These are phyloP conservation scores for Acridotheres tristis DNA, from an alignment of 2,797 vertebrate genomes.

Conservation along the genomic window DNA sequence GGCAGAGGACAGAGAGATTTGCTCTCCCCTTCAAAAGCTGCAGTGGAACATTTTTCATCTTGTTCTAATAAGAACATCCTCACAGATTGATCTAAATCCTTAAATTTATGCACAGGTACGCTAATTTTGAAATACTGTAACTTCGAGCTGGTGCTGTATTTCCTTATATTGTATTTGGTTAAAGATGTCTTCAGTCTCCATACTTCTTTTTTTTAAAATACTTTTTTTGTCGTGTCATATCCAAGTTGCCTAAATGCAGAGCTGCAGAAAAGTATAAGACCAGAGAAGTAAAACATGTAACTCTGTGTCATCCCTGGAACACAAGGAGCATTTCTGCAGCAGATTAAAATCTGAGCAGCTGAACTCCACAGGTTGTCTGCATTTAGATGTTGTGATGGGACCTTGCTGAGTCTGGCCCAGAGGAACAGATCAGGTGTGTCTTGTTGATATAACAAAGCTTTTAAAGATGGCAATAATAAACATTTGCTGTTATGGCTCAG, in stretches of 20 bases:
- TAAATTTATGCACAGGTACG: background rate
- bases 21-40: background rate
- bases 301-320: background rate
- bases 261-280: background rate
- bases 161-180: background rate
- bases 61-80: background rate
- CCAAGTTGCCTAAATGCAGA: background rate
- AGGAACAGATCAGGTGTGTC: background rate
- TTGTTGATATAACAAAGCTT: background rate
- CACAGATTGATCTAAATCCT: background rate
- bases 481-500: background rate
- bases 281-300: background rate
- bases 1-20: background rate
- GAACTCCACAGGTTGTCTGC: background rate
- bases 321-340: background rate
- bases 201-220: background rate
- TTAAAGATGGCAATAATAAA: background rate
- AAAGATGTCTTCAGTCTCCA: background rate
- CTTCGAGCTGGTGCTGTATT: background rate
- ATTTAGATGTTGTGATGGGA: background rate
- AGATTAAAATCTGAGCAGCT: background rate
- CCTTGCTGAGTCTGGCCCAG: background rate
- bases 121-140: background rate
- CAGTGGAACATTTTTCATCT: background rate
- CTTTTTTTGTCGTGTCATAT: background rate